Conservation (phyloP, 2,113 vertebrate genomes). For the Delphinus delphis region DNA sequence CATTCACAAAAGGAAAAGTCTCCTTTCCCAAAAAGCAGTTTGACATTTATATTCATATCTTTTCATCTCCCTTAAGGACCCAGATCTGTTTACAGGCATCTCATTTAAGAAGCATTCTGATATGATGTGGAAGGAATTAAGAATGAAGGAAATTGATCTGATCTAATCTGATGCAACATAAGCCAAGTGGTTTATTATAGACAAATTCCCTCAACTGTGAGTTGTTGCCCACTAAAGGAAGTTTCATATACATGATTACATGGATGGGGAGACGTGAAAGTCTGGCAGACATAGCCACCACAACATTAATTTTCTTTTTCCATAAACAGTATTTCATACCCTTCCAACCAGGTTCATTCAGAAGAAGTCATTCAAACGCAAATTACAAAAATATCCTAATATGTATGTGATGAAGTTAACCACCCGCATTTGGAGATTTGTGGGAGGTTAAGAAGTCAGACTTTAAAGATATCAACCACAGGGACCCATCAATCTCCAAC, state of each 20-base stretch:
- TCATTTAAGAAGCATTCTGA: conserved; percentile 51
- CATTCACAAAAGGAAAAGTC: conserved; percentile 29
- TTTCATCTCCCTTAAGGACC: conserved; percentile 48
- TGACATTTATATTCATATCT: conserved; percentile 59
- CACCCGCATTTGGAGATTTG: neutral
- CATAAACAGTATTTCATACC: neutral
- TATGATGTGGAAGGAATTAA: conserved; percentile 56
- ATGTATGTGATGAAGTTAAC: neutral
- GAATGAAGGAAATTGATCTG: conserved; percentile 57
- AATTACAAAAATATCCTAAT: neutral
- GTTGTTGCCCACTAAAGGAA: conserved; percentile 55
- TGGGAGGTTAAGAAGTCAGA: neutral
- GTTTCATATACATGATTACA: conserved; percentile 42
- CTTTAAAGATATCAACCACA: neutral
- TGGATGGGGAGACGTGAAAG: conserved; percentile 7
- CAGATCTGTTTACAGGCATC: conserved; percentile 50
- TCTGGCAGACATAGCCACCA: neutral
- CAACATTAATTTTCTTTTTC: conserved; percentile 43
- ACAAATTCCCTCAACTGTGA: conserved; percentile 56
- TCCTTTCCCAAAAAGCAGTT: conserved; percentile 35
- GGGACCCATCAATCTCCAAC: neutral
- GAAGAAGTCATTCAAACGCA: neutral
- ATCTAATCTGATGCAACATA: conserved; percentile 56
- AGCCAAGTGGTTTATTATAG: conserved; percentile 58
- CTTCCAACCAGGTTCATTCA: neutral